Conservation (phyloP, 2,113 vertebrate species). For the Montifringilla adamsi region DNA sequence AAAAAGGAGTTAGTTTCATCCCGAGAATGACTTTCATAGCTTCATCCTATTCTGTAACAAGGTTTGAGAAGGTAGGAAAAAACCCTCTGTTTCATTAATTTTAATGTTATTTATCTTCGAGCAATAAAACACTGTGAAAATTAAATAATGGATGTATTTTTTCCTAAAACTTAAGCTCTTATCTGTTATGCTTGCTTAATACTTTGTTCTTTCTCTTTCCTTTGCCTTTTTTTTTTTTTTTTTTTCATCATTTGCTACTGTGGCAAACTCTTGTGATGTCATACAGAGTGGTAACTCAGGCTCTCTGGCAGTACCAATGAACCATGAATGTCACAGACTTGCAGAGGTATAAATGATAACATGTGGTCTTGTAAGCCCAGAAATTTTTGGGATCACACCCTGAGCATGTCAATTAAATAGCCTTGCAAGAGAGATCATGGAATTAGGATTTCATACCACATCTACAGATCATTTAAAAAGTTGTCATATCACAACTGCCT, state of each 20-base stretch:
- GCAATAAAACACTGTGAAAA: constrained; percentile 54
- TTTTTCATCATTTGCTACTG: not conserved
- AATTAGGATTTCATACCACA: not conserved
- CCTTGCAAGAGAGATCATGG: not conserved
- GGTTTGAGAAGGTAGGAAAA: constrained; percentile 46
- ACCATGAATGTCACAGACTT: rapidly evolving
- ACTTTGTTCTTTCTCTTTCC: not conserved
- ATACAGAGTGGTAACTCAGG: not conserved
- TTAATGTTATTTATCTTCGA: constrained; percentile 56
- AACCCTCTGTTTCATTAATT: constrained; percentile 28
- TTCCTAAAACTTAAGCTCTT: not conserved
- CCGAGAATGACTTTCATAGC: constrained; percentile 33
- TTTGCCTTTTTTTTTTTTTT: not conserved
- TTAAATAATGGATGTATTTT: constrained; percentile 16
- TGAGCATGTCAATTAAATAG: not conserved
- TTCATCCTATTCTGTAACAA: constrained; percentile 31
- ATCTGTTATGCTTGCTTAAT: not conserved
- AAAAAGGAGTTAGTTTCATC: constrained; percentile 39
- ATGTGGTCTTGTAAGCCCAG: not conserved
- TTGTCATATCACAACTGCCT: not conserved
- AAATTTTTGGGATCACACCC: not conserved
- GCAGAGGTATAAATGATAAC: not conserved
- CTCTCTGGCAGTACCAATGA: not conserved
- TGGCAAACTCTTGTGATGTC: not conserved
- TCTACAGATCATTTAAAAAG: not conserved